A percentile compares a stretch with the other conserved stretches of the same genome.
Evolutionary conservation across 1,140 invertebrate species (phyloP).

Genomic region (Apis cerana): DNA sequence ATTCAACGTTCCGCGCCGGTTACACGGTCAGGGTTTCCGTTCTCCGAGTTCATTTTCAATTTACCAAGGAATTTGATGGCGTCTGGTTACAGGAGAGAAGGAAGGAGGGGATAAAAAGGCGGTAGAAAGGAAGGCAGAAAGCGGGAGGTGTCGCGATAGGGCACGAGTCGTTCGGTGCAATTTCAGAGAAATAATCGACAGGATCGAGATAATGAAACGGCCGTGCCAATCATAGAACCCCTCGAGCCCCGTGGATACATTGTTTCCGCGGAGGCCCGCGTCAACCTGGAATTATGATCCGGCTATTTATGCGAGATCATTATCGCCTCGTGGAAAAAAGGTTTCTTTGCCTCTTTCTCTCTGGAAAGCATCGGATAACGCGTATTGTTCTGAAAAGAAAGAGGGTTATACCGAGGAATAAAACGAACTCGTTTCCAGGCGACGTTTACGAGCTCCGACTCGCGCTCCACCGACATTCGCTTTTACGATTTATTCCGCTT

Average conservation of each 20-base stretch:
- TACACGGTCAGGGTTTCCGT: conserved; percentile 67
- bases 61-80: conserved; percentile 33
- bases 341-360: conserved; percentile 18
- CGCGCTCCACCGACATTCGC: background rate
- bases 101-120: background rate
- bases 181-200: conserved; percentile 36
- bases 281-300: conserved; percentile 37
- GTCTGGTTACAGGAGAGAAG: background rate
- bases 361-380: conserved; percentile 34
- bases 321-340: conserved; percentile 34
- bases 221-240: conserved; percentile 24
- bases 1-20: conserved; percentile 65
- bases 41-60: conserved; percentile 69
- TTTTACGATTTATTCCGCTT: conserved; percentile 48
- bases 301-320: conserved; percentile 44
- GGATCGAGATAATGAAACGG: conserved; percentile 20
- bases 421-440: conserved; percentile 41
- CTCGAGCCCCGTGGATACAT: background rate
- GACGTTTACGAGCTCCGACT: conserved; percentile 44
- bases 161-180: conserved; percentile 14
- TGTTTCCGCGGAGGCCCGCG: conserved; percentile 15
- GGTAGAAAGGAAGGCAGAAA: background rate
- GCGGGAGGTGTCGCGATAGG: background rate
- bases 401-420: conserved; percentile 44
- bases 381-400: conserved; percentile 40